A percentile compares a stretch with the other conserved stretches of the same genome.
Conservation (phyloP, 2,797 vertebrate genomes). For the Anguilla obscura region DNA sequence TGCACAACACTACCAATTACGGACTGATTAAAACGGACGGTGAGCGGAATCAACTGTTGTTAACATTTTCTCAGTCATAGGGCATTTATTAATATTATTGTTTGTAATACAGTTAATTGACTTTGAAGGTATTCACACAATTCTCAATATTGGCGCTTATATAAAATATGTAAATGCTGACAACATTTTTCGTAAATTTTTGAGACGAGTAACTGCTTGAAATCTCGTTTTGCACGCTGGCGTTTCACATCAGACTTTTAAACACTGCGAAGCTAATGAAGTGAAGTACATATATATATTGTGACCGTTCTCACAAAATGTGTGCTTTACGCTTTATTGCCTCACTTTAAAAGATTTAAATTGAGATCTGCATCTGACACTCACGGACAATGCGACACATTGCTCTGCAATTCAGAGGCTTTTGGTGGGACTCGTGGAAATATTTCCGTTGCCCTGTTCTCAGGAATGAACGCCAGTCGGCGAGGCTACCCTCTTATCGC, state of each 20-base stretch:
- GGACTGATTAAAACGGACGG: conserved; percentile 9
- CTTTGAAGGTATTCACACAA: neutral
- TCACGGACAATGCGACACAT: conserved; percentile 75
- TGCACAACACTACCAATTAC: neutral
- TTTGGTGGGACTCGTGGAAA: conserved; percentile 59
- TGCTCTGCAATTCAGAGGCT: conserved; percentile 57
- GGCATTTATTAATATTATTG: neutral
- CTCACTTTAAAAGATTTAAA: conserved; percentile 45
- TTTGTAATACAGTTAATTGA: neutral
- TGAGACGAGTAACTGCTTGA: neutral
- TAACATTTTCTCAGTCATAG: neutral
- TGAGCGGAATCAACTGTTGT: conserved; percentile 9
- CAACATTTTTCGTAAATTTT: neutral
- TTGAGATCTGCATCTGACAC: conserved; percentile 54
- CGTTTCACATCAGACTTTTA: neutral
- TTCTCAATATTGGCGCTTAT: neutral
- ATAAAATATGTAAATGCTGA: neutral
- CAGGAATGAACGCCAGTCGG: conserved; percentile 49
- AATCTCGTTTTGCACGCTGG: neutral
- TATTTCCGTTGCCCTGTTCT: conserved; percentile 53
- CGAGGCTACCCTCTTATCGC: conserved; percentile 56
- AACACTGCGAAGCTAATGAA: neutral
- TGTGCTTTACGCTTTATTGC: neutral
- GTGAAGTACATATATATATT: neutral
- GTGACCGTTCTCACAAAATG: neutral